Base-by-base conservation (phyloP, 2,888 invertebrate species). In the Dinocampus coccinellae region DNA sequence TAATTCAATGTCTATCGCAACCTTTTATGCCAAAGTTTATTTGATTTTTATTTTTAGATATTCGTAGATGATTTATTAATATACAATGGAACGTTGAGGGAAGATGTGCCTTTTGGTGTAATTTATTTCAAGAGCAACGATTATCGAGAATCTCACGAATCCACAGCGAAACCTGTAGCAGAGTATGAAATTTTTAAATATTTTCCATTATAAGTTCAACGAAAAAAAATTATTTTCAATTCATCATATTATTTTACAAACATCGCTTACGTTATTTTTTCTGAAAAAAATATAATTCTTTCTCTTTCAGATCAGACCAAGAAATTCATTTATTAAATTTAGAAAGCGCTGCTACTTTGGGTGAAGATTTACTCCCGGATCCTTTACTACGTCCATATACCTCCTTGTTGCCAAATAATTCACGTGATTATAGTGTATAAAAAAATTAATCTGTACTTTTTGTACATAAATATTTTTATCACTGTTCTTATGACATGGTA, bases 51-150 rank as follows among this genome's bases (percentile, higher is more conserved):
- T 55, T 75, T 65, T 7, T 83, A 95, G 95, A 89, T 95, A 72
- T 88, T 95, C 76, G 92, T 95, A 75, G 95, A 96, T 82, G 95
- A 96, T 85, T 88, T 95, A 75, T 87, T 95, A 76, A 90, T 95
- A 34, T 94, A 93, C 86, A 95, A 93, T 83, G 95, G 95, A 26
- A 90, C 91, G 26, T 85, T 94, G 52, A 89, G 89, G 69, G 80
- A 73, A 29, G 76, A 77, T 64, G 77, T 79, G 24, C 77, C 81
- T 3, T 81, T 81, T 58, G 81, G 83, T 62, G 83, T 82, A 11
- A 80, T 88, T 65, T 79, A 83, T 80, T 87, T 88, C 42, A 83
- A 81, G 75, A 84, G 86, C 73, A 84, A 86, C 70, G 86, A 86
- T 26, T 67, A 79, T 84, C 67, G 74, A 47, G 72, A 72, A 34